Conservation (phyloP, 2,113 vertebrate genomes). For the Strix aluco region DNA sequence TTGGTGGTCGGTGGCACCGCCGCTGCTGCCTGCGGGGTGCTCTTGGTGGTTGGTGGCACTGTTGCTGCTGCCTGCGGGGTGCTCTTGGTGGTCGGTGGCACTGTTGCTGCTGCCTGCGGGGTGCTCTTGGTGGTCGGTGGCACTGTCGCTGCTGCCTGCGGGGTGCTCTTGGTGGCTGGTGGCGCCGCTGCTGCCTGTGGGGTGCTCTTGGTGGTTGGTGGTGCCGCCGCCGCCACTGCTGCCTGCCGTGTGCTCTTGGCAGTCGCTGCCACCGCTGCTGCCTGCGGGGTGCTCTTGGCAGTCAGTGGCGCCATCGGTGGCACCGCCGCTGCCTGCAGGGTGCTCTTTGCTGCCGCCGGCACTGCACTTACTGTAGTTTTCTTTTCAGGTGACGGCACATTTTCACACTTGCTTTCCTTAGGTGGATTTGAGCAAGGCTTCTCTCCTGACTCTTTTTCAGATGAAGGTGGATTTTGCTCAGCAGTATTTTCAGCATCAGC, state of each 20-base stretch:
- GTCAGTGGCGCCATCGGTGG: accelerated
- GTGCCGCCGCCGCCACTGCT: accelerated
- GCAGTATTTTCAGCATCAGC: constrained; percentile 52
- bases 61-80: not conserved
- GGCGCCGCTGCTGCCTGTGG: not conserved
- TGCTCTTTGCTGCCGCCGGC: not conserved
- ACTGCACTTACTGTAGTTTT: constrained; percentile 15
- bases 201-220: not conserved
- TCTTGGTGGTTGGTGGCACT: not conserved
- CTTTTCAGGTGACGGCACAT: constrained; percentile 57
- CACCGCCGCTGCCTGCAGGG: accelerated
- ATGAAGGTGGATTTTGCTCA: constrained; percentile 46
- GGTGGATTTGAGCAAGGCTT: constrained; percentile 52
- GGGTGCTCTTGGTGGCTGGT: not conserved
- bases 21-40: accelerated
- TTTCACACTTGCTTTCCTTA: constrained; percentile 57
- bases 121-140: not conserved
- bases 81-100: not conserved
- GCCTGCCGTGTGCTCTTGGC: not conserved
- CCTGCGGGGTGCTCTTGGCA: not conserved
- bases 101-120: not conserved
- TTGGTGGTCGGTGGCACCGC: not conserved
- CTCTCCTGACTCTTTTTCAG: constrained; percentile 55
- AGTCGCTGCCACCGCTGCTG: accelerated
- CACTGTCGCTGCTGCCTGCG: accelerated